These are phyloP conservation scores for Lysandra coridon DNA, from an alignment of 2,888 invertebrate genomes.

Conservation along the genomic window DNA sequence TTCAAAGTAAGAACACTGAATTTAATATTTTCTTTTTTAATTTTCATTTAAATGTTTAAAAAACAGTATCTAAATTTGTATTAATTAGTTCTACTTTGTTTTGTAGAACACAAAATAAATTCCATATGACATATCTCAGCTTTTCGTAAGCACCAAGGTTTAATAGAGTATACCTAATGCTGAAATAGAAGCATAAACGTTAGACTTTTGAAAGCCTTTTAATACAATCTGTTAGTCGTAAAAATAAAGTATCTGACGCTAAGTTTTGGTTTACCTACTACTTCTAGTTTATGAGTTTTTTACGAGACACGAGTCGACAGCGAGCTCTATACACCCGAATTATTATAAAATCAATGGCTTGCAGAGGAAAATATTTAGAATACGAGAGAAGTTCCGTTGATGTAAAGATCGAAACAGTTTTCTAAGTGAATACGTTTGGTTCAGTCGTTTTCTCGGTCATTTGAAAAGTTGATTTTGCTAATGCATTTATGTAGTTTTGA, in stretches of 20 bases:
- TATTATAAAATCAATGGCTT: conserved; percentile 43
- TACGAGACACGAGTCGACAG: conserved; percentile 41
- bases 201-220: conserved; percentile 12
- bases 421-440: background rate
- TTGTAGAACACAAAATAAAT: too few species aligned
- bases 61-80: too few species aligned
- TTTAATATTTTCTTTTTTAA: too few species aligned
- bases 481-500: background rate
- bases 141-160: background rate
- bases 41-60: too few species aligned
- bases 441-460: background rate
- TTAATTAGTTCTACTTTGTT: too few species aligned
- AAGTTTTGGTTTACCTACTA: conserved; percentile 35
- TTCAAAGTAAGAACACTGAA: too few species aligned
- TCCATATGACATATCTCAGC: background rate
- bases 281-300: conserved; percentile 44
- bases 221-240: conserved; percentile 14
- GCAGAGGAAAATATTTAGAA: conserved; percentile 33
- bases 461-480: background rate
- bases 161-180: background rate
- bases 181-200: background rate
- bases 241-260: conserved; percentile 17
- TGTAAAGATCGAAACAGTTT: background rate
- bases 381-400: background rate
- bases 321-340: conserved; percentile 40